Evolutionary conservation across 2,797 vertebrate genomes (phyloP).

Genomic region (Erithacus rubecula): DNA sequence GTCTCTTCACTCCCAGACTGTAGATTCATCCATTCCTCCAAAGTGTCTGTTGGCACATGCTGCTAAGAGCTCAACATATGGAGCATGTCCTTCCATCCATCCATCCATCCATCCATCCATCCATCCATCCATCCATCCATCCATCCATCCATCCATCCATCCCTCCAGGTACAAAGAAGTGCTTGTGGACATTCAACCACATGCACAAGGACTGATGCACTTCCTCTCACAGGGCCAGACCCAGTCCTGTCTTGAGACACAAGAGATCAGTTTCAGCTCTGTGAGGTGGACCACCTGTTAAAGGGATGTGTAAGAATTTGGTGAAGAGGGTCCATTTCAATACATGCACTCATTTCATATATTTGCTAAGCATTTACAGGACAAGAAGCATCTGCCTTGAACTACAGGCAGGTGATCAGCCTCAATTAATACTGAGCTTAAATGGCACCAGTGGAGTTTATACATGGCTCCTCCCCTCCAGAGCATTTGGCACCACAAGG

Average conservation of each 20-base stretch:
- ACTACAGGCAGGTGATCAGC: not conserved
- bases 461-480: not conserved
- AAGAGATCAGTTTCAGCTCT: not conserved
- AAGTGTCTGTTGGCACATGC: too few relatives aligned
- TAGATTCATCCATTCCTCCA: not conserved
- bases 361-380: not conserved
- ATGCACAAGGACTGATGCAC: rapidly evolving
- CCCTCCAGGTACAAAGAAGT: not conserved
- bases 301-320: not conserved
- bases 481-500: not conserved
- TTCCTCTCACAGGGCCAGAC: not conserved
- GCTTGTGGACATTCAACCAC: not conserved
- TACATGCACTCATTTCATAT: rapidly evolving
- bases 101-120: not conserved
- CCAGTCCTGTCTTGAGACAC: not conserved
- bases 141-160: not conserved
- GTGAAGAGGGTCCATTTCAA: not conserved
- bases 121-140: not conserved
- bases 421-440: not conserved
- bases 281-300: not conserved
- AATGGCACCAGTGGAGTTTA: not conserved
- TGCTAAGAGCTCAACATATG: too few relatives aligned
- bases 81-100: too few relatives aligned
- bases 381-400: not conserved
- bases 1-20: not conserved